A percentile compares a stretch with the other conserved stretches of the same genome.
Conservation (phyloP, 1,140 invertebrate species). For the Bursaphelenchus mucronatus region DNA sequence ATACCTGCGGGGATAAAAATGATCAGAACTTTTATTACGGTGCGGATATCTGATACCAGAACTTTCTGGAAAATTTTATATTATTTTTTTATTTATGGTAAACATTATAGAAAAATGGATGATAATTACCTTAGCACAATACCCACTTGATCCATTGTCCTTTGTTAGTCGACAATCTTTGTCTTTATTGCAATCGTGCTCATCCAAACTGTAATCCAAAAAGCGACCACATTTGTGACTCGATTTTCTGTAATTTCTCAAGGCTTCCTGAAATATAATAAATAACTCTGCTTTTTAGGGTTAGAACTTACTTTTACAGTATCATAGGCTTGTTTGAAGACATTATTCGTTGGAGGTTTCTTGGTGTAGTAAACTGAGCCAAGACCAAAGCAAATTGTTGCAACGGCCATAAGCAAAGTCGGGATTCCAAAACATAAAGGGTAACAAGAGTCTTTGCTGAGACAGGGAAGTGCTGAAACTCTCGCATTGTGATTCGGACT, state of each 20-base stretch:
- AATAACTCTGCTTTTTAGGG: slow-evolving; percentile 2
- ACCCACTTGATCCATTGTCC: too few species aligned
- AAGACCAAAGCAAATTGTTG: slow-evolving; percentile 68
- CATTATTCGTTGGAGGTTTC: slow-evolving; percentile 11
- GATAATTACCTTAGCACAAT: too few species aligned
- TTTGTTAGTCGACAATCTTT: slow-evolving; percentile 5
- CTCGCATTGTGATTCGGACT: neutral
- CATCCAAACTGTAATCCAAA: slow-evolving; percentile 1
- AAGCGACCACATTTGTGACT: slow-evolving; percentile 4
- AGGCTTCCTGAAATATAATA: too few species aligned
- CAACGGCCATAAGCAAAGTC: slow-evolving; percentile 61
- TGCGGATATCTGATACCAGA: neutral
- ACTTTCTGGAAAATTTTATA: too few species aligned
- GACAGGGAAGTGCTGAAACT: slow-evolving; percentile 45
- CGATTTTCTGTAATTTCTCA: too few species aligned
- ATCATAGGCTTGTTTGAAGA: slow-evolving; percentile 15
- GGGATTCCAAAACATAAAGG: slow-evolving; percentile 61
- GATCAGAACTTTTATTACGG: neutral
- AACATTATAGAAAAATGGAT: too few species aligned
- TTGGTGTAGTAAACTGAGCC: slow-evolving; percentile 71
- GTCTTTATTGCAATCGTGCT: slow-evolving; percentile 8
- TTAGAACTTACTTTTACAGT: slow-evolving; percentile 18
- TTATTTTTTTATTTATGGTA: too few species aligned
- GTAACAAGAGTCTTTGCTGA: slow-evolving; percentile 59
- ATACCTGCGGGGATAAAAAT: neutral